These are phyloP conservation scores for Rhynchopsitta pachyrhyncha DNA, from an alignment of 2,113 vertebrate species.

Conservation along the genomic window DNA sequence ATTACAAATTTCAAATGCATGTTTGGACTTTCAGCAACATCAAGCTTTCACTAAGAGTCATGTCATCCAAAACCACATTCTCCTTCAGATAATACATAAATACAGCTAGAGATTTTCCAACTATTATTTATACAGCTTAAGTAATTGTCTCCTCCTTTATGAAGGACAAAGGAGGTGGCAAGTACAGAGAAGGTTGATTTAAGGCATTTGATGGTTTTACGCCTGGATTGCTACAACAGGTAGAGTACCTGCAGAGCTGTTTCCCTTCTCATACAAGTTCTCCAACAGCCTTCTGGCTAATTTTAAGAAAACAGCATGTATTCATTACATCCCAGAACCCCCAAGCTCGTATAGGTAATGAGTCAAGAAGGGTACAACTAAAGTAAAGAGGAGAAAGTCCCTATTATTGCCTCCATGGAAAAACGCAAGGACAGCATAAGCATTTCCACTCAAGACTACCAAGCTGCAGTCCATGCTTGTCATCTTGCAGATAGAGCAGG, in stretches of 20 bases:
- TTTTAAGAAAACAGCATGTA: background rate
- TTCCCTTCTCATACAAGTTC: background rate
- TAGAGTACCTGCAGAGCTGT: background rate
- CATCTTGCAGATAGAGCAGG: too few relatives aligned
- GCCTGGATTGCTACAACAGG: background rate
- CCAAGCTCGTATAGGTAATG: background rate
- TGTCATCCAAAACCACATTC: background rate
- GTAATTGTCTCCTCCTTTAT: background rate
- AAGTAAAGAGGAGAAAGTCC: background rate
- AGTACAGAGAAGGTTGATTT: background rate
- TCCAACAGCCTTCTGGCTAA: background rate
- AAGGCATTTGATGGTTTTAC: background rate
- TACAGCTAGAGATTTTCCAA: background rate
- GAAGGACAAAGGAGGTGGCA: accelerated
- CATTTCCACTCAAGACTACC: background rate
- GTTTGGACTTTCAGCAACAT: background rate
- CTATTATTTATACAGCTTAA: background rate
- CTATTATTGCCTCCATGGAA: background rate
- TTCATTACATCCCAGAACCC: background rate
- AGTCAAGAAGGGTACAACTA: background rate
- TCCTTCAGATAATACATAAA: background rate
- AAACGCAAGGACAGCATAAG: accelerated
- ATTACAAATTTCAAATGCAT: accelerated
- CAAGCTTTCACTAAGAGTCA: background rate
- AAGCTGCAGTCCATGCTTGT: background rate